Conservation (phyloP, 2,888 invertebrate genomes). For the Rotaria socialis region DNA sequence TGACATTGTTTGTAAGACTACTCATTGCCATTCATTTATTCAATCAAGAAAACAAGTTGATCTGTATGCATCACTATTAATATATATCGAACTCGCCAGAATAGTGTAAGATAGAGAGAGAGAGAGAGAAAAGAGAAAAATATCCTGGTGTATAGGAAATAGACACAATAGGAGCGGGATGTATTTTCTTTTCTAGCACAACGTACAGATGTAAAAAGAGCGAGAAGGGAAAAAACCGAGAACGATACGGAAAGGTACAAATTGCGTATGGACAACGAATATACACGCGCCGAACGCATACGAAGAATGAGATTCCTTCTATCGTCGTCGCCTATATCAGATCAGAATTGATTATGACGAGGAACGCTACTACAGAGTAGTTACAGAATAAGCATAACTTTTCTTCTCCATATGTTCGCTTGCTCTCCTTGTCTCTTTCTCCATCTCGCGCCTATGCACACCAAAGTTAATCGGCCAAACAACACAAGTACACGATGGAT, state of each 20-base stretch:
- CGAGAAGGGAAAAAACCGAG: neutral
- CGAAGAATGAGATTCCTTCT: neutral
- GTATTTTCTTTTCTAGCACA: neutral
- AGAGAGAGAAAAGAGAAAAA: neutral
- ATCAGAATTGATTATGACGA: conserved; percentile 13
- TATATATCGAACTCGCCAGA: neutral
- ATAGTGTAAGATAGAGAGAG: neutral
- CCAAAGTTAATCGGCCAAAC: conserved; percentile 22
- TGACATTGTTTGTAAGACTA: neutral
- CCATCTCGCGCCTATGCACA: neutral
- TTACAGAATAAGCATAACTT: neutral
- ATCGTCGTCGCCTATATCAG: neutral
- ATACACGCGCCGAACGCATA: neutral
- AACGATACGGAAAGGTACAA: neutral
- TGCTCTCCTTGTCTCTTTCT: neutral
- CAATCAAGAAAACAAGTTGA: conserved; percentile 18
- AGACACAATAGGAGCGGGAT: neutral
- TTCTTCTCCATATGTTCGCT: conserved; percentile 12
- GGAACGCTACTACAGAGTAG: neutral
- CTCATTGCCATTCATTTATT: neutral
- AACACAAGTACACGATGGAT: neutral
- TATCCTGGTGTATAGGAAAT: neutral
- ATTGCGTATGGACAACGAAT: conserved; percentile 29
- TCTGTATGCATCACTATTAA: conserved; percentile 18
- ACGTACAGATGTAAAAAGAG: neutral